A percentile compares a stretch with the other conserved stretches of the same genome.
phyloP scores from a whole-genome alignment of 1,140 invertebrate species.

The Lerema accius region DNA sequence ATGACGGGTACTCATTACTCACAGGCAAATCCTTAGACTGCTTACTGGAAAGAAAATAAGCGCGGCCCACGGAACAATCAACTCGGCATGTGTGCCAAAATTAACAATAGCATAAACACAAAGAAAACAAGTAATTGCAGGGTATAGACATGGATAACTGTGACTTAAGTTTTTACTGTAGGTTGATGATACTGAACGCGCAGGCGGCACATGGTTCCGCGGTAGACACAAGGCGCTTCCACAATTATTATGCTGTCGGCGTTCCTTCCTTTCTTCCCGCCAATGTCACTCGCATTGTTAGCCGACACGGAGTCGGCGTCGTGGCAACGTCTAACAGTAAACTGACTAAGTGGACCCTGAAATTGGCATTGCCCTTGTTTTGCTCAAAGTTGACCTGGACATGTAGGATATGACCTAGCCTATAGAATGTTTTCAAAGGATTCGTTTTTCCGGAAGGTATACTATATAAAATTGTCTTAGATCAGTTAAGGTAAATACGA shows the following conservation, averaged over 20 bases:
- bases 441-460: conserved; percentile 8
- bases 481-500: not conserved
- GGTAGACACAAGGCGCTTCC: conserved; percentile 51
- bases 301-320: conserved; percentile 48
- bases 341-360: conserved; percentile 75
- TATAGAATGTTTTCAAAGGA: conserved; percentile 36
- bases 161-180: conserved; percentile 14
- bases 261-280: conserved; percentile 78
- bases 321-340: conserved; percentile 68
- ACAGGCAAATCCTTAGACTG: not conserved
- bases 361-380: conserved; percentile 79
- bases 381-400: conserved; percentile 53
- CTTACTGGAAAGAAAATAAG: conserved; percentile 14
- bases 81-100: conserved; percentile 9
- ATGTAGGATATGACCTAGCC: conserved; percentile 52
- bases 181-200: conserved; percentile 23
- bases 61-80: not conserved
- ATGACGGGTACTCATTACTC: conserved; percentile 3
- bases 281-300: conserved; percentile 77
- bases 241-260: conserved; percentile 67
- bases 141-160: conserved; percentile 27
- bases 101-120: conserved; percentile 23
- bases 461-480: not conserved
- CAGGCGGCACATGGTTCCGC: conserved; percentile 49
- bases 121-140: conserved; percentile 20